phyloP scores from a whole-genome alignment of 2,888 invertebrate genomes.

The Acholoe squamosa region DNA sequence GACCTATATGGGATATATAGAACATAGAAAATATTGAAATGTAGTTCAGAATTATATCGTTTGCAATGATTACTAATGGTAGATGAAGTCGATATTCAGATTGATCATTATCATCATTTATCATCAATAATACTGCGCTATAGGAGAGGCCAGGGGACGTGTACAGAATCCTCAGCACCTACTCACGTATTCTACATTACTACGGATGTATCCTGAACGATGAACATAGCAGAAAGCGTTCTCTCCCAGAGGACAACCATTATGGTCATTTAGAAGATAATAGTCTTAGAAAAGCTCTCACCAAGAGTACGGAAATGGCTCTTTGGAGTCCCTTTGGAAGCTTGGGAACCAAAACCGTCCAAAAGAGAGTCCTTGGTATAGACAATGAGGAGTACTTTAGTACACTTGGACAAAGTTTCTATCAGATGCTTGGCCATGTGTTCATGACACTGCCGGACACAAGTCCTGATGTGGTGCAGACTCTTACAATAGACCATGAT shows the following conservation, averaged over 20 bases:
- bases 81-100: no score
- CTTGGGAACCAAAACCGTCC: not conserved
- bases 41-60: no score
- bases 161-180: constrained; percentile 3
- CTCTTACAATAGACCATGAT: not conserved
- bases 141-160: not conserved
- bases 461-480: not conserved
- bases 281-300: not conserved
- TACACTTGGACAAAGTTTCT: not conserved
- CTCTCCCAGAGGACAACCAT: not conserved
- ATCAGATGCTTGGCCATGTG: not conserved
- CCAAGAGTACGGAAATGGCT: not conserved
- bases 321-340: not conserved
- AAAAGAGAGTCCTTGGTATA: constrained; percentile 11
- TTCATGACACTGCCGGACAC: not conserved
- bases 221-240: not conserved
- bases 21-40: no score
- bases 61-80: no score
- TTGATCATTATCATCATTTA: no score
- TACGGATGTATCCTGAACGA: constrained; percentile 12
- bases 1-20: no score
- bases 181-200: constrained; percentile 18
- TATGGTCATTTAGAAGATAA: no score
- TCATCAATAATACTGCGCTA: no score
- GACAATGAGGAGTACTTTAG: not conserved